A percentile compares a stretch with the other conserved stretches of the same genome.
These are phyloP conservation scores for Pterobdella sp. DNA, from an alignment of 2,888 invertebrate species.

Conservation along the genomic window DNA sequence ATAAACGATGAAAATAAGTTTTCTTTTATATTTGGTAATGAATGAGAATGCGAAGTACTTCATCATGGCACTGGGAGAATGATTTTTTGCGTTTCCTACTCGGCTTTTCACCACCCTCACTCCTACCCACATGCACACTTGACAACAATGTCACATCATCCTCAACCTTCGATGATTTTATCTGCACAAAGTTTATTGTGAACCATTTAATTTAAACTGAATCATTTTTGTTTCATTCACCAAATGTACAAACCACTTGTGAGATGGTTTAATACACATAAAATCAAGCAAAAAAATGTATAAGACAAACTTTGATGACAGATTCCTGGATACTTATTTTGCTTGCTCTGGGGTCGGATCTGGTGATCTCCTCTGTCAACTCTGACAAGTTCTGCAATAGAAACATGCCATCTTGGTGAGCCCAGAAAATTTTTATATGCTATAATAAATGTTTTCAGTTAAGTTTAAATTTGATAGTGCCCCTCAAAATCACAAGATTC, in stretches of 20 bases:
- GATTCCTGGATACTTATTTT: not conserved
- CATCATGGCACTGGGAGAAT: not conserved
- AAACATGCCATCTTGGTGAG: no score
- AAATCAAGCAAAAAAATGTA: not conserved
- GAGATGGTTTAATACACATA: not conserved
- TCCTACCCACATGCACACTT: not conserved
- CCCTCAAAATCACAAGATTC: no score
- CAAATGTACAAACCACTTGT: not conserved
- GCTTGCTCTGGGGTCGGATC: not conserved
- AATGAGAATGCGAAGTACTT: no score
- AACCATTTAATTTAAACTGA: not conserved
- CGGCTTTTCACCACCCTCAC: not conserved
- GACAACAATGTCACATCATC: not conserved
- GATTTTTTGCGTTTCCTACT: constrained; percentile 1
- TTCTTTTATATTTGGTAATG: no score
- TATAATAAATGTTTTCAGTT: no score
- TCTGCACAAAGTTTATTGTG: not conserved
- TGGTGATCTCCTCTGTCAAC: not conserved
- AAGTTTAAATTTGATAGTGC: no score
- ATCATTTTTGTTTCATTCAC: not conserved
- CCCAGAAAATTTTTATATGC: no score
- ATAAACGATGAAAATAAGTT: no score
- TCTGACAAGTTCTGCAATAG: not conserved
- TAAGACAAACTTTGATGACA: not conserved
- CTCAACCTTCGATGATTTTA: not conserved